phyloP scores from a whole-genome alignment of 2,113 vertebrate species.

The Laticauda colubrina region DNA sequence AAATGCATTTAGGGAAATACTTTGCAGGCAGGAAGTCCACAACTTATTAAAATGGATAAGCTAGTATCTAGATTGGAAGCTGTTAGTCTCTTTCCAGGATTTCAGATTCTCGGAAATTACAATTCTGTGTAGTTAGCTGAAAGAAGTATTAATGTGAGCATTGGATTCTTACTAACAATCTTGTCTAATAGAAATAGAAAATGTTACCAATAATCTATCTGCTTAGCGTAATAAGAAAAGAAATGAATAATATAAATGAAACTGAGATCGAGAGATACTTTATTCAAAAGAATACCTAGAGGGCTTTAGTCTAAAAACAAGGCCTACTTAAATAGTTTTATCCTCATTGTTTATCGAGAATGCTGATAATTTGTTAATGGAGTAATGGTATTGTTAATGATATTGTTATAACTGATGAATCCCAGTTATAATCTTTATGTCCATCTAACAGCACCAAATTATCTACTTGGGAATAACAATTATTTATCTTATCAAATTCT shows the following conservation, averaged over 20 bases:
- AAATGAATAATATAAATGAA: background rate
- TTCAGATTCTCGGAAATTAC: background rate
- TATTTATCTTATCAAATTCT: background rate
- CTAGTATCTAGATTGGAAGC: slow-evolving; percentile 34
- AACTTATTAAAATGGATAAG: slow-evolving; percentile 24
- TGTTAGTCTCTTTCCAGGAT: slow-evolving; percentile 30
- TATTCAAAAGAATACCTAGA: background rate
- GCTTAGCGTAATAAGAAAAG: background rate
- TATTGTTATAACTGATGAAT: background rate
- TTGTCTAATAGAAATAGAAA: slow-evolving; percentile 3
- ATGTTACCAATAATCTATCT: background rate
- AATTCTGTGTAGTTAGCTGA: background rate
- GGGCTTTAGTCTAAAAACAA: background rate
- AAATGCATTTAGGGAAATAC: background rate
- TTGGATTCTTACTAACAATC: background rate
- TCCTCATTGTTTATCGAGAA: background rate
- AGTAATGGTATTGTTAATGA: background rate
- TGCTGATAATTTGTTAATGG: background rate
- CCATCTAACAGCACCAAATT: background rate
- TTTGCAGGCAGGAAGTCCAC: background rate
- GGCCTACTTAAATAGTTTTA: background rate
- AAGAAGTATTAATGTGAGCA: background rate
- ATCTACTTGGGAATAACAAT: background rate
- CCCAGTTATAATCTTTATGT: background rate
- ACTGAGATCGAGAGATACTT: background rate